phyloP scores from a whole-genome alignment of 2,888 invertebrate species.

The Anagyrus pseudococci region DNA sequence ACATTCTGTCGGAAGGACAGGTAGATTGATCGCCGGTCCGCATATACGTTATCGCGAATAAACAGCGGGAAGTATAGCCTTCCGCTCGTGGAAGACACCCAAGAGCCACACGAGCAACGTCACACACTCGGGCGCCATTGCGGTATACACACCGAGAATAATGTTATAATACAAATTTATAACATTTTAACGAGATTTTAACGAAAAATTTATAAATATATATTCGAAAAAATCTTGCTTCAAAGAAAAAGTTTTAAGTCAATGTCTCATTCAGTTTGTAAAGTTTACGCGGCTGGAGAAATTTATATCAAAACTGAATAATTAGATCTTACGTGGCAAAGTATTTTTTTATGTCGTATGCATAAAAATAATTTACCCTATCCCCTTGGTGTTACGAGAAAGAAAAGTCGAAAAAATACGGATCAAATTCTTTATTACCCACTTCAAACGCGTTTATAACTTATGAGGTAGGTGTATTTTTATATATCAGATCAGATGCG shows the following conservation, averaged over 20 bases:
- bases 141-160: neutral
- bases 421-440: no score
- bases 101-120: neutral
- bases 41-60: neutral
- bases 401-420: no score
- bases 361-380: no score
- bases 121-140: neutral
- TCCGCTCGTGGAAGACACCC: neutral
- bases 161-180: neutral
- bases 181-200: neutral
- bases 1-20: neutral
- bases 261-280: neutral
- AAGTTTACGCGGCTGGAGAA: neutral
- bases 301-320: neutral
- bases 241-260: neutral
- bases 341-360: no score
- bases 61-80: no score
- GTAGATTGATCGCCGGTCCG: neutral
- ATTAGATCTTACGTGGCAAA: neutral
- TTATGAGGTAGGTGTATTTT: no score
- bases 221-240: neutral
- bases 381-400: no score
- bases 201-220: neutral
- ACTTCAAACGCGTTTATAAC: no score
- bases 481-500: no score